Base-by-base conservation (phyloP, 1,140 invertebrate genomes). In the Holcopasites calliopsidis region DNA sequence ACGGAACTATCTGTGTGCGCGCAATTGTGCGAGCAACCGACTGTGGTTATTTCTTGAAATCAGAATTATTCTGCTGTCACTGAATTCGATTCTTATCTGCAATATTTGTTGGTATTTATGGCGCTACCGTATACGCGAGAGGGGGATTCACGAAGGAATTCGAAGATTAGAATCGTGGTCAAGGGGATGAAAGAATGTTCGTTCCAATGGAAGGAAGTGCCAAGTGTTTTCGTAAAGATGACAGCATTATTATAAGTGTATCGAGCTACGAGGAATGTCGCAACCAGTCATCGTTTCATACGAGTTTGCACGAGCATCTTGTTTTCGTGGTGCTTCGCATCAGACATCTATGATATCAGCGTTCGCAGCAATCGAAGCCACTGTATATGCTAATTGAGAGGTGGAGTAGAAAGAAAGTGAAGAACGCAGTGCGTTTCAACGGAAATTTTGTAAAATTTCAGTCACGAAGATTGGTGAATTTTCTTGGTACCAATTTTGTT, bases 1-100 rank as follows among this genome's bases (percentile, higher is more conserved):
- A 90, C 84, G 74, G 81, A 79, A 79, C 13, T 28, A 8, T n/a
- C 11, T 10, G 16, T n/a, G n/a, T n/a, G n/a, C n/a, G 42, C 7
- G 40, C 6, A 8, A 3, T 33, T 33, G 58, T 38, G 44, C 0
- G 23, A 7, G 57, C 40, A 38, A 38, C 5, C 11, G n/a, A 31
- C 40, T n/a, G n/a, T 7, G 47, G 31, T 52, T 31, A 16, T 10
- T 55, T 21, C 50, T 47, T 26, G 3, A 47, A 33, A 66, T 35
- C 16, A 2, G 21, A 44, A 65, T 73, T 73, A 65, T 65, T 74
- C 50, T 66, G 44, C 65, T 52, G 47, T 62, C 2, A 28, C 13
- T 1, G 49, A 31, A 38, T 47, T 11, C 42, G 3, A n/a, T n/a
- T n/a, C n/a, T n/a, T n/a, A n/a, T n/a, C n/a, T n/a, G n/a, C n/a